Conservation (phyloP, 2,113 vertebrate genomes). For the Laticauda laticaudata region DNA sequence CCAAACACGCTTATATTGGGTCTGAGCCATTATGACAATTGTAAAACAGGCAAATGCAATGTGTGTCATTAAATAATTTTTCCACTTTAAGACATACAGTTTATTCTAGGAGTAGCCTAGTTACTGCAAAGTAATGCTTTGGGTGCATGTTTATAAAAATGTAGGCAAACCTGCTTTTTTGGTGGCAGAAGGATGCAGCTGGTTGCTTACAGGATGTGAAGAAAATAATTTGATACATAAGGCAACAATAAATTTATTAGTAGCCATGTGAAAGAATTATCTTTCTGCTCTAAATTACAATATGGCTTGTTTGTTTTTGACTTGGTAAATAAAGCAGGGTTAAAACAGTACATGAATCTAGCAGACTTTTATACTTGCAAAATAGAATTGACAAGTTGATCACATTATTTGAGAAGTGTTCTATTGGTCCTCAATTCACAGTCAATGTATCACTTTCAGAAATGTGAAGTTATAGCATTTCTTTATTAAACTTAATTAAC, state of each 20-base stretch:
- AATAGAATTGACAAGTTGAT: background rate
- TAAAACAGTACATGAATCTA: background rate
- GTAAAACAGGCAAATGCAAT: background rate
- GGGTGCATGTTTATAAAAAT: background rate
- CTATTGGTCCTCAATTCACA: background rate
- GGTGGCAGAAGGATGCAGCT: background rate
- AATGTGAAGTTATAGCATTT: background rate
- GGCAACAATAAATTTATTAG: background rate
- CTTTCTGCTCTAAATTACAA: background rate
- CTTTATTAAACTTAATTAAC: background rate
- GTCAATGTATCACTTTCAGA: background rate
- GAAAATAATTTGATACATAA: background rate
- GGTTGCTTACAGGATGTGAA: background rate
- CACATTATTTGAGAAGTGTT: background rate
- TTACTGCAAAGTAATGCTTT: background rate
- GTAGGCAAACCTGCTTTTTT: conserved; percentile 1
- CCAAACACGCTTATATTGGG: background rate
- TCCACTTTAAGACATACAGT: background rate
- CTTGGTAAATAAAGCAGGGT: background rate
- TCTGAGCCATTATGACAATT: background rate
- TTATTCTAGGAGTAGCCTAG: background rate
- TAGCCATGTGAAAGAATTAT: background rate
- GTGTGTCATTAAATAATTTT: background rate
- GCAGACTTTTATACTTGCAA: background rate
- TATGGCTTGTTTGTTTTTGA: background rate